phyloP scores from a whole-genome alignment of 2,888 invertebrate genomes.

The Epinotia brunnichana region DNA sequence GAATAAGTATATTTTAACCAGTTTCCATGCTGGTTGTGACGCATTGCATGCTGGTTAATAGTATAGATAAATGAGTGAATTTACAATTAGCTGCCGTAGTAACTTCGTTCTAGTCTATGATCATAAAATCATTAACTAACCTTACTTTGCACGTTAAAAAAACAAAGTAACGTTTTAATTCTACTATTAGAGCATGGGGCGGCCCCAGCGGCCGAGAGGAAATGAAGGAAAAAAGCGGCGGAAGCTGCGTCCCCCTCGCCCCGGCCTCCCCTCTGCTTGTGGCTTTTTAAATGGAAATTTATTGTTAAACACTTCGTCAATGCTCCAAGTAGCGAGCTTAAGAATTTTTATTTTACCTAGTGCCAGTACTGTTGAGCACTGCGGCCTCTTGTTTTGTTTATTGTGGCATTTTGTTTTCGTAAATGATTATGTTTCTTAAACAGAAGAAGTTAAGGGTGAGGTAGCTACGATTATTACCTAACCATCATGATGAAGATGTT shows the following conservation, averaged over 20 bases:
- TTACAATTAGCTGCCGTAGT: slow-evolving; percentile 1
- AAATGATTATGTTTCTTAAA: background rate
- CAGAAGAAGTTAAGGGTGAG: background rate
- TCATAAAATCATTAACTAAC: slow-evolving; percentile 36
- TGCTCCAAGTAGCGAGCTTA: slow-evolving; percentile 65
- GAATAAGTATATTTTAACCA: too few relatives aligned
- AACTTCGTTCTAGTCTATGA: background rate
- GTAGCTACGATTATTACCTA: too few relatives aligned
- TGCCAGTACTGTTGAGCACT: slow-evolving; percentile 19
- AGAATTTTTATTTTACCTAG: slow-evolving; percentile 65
- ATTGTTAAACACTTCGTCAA: slow-evolving; percentile 83
- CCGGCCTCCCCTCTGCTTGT: slow-evolving; percentile 61
- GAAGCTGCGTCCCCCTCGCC: slow-evolving; percentile 67
- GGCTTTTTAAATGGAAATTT: slow-evolving; percentile 84
- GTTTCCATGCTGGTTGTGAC: too few relatives aligned
- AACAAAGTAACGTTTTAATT: slow-evolving; percentile 77
- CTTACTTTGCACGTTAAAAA: slow-evolving; percentile 46
- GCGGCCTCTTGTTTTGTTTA: background rate
- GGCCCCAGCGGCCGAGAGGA: slow-evolving; percentile 78
- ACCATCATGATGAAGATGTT: too few relatives aligned
- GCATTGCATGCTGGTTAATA: background rate
- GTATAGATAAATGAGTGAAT: background rate
- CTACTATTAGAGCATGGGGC: slow-evolving; percentile 60
- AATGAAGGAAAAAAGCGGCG: slow-evolving; percentile 83
- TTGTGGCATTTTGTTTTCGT: background rate